A percentile compares a stretch with the other conserved stretches of the same genome.
phyloP scores from a whole-genome alignment of 2,888 invertebrate genomes.

The Mimumesa dahlbomi region DNA sequence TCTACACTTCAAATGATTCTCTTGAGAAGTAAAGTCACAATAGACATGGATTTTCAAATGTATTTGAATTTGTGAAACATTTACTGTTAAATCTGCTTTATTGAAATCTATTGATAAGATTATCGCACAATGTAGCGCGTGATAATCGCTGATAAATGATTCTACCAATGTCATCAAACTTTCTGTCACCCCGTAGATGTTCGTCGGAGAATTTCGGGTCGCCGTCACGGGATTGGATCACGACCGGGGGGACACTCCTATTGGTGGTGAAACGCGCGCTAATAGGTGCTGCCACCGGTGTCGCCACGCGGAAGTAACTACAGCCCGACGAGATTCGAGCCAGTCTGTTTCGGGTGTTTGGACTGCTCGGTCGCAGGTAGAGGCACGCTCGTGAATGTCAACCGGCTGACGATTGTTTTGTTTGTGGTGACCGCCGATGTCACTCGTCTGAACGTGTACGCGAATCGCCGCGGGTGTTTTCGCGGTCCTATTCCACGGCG shows the following conservation, averaged over 20 bases:
- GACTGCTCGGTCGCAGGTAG: background rate
- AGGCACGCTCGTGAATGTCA: slow-evolving; percentile 13
- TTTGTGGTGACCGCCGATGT: slow-evolving; percentile 31
- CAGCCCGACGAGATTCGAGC: slow-evolving; percentile 7
- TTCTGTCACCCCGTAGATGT: slow-evolving; percentile 12
- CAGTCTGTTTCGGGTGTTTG: slow-evolving; percentile 42
- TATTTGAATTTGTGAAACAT: no score
- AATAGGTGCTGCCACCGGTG: background rate
- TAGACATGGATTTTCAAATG: no score
- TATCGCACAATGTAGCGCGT: background rate
- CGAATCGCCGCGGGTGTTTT: slow-evolving; percentile 16
- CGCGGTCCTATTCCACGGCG: no score
- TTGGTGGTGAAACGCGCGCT: slow-evolving; percentile 9
- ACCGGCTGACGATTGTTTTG: slow-evolving; percentile 50
- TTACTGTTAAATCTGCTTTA: no score
- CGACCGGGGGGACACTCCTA: background rate
- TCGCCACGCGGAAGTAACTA: background rate
- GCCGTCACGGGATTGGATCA: background rate
- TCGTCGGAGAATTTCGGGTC: slow-evolving; percentile 16
- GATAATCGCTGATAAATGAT: background rate
- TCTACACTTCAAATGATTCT: no score
- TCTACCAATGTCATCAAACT: background rate
- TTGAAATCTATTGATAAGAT: no score
- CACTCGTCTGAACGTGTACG: slow-evolving; percentile 12
- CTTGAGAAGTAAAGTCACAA: no score